Evolutionary conservation across 1,140 invertebrate species (phyloP).

Genomic region (Lordiphosa clarofinis): DNA sequence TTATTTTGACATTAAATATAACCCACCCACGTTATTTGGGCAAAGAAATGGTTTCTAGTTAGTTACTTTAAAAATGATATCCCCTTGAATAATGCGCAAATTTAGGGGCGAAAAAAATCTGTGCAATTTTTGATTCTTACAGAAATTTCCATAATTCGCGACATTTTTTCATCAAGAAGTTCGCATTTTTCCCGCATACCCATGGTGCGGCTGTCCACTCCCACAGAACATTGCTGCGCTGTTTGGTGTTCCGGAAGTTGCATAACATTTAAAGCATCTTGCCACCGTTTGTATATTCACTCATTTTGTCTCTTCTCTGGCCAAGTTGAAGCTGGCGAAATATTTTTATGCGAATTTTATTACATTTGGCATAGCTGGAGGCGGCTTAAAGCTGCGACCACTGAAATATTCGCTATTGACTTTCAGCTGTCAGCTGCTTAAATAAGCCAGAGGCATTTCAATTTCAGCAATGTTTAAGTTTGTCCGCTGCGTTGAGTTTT

Average conservation of each 20-base stretch:
- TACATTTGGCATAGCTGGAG: conserved; percentile 53
- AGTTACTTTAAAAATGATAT: too few species aligned
- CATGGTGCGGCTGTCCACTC: not conserved
- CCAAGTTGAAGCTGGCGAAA: conserved; percentile 44
- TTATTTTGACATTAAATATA: too few species aligned
- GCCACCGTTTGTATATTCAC: conserved; percentile 33
- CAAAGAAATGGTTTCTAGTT: too few species aligned
- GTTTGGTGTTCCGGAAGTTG: conserved; percentile 45
- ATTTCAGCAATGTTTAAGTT: conserved; percentile 59
- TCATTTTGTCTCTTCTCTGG: conserved; percentile 1
- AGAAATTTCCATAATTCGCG: not conserved
- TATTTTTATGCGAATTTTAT: conserved; percentile 77
- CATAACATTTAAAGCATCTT: conserved; percentile 62
- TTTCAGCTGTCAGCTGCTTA: conserved; percentile 56
- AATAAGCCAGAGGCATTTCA: conserved; percentile 71
- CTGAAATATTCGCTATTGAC: conserved; percentile 66
- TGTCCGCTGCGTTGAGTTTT: conserved; percentile 39
- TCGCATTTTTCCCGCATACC: not conserved
- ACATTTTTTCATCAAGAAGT: not conserved
- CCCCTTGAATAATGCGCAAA: too few species aligned
- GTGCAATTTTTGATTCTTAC: too few species aligned
- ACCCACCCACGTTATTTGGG: too few species aligned
- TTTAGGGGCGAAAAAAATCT: too few species aligned
- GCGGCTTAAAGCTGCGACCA: conserved; percentile 44
- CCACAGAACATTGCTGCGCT: conserved; percentile 20